Evolutionary conservation across 2,888 invertebrate species (phyloP), one percentile per base, ranked within the genome.

Genomic region (Caradrina clavipalpis): DNA sequence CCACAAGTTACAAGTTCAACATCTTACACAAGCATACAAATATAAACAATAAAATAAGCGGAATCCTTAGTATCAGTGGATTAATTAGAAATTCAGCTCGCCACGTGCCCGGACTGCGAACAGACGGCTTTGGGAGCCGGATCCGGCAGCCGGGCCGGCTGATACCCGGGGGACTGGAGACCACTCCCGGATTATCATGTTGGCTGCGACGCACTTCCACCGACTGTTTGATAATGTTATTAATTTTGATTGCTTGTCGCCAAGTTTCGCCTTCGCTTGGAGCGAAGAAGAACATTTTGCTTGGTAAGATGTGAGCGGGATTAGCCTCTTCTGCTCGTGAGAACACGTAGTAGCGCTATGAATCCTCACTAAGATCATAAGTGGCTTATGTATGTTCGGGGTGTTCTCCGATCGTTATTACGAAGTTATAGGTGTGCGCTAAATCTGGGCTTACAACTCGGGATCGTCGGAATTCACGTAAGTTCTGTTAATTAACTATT

Each of bases 21-120:
- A 53, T 57, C 19, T 56, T 59, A 17, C n/a, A 55, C 49, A 42
- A 57, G 53, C 22, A 47, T 45, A 55, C 53, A 50, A 65, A 56
- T 8, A 59, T 62, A 61, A 67, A 58, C 60, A n/a, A 66, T 58
- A 66, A 70, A 70, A 60, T 58, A 68, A 55, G 47, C 57, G 21
- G 57, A 71, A 69, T 73, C 51, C 64, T 51, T 21, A 63, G 64
- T 69, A 77, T 79, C 78, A 78, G 66, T 55, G 80, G 87, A 87
- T 87, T 88, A 86, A 89, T 88, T 88, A 87, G 82, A 83, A 83
- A 88, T 88, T 86, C 87, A 78, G 69, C 65, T 66, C 47, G 63
- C 80, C 73, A 67, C 86, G 89, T 89, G 89, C 78, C 85, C 55
- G 51, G 81, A 70, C 81, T 79, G 59, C 76, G 77, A 78, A 83